Base-by-base conservation (phyloP, 2,797 vertebrate genomes). In the Schizopygopsis malacanthus region DNA sequence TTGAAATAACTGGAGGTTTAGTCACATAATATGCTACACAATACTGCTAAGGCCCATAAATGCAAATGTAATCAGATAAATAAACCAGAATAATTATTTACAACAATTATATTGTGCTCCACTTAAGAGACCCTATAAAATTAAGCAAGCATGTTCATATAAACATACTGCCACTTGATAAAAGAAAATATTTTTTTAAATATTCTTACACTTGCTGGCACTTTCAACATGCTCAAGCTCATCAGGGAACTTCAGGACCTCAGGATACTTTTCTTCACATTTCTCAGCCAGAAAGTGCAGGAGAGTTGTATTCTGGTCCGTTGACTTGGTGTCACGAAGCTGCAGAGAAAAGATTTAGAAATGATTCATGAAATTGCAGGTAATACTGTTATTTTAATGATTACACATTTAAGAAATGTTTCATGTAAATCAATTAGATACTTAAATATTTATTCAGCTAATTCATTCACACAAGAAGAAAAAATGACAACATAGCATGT, bases 311-410 rank as follows among this genome's bases (percentile, higher is more conserved):
- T 96, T 97, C 87, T 98, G 98, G 92, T 97, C 92, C 76, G 95
- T 88, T 65, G 98, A 99, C 91, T 99, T 99, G 45, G 98, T 99
- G 93, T 99, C 98, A 93, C 97, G 94, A 47, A 99, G 97, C 98
- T 99, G 90, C 9, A n/a, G 87, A 91, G 88, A 20, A 28, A 41
- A 52, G 6, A 78, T 28, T 33, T 1, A 76, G 20, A 84, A 59
- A 54, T 3, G 4, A 85, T 22, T 82, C 11, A 78, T 39, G 10
- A 67, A 50, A 63, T 16, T 13, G 39, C 18, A 65, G 45, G 4
- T 61, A 15, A 81, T 15, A 47, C 15, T 70, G 16, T 3, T 6
- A n/a, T 54, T n/a, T 69, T 33, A 54, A 54, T 47, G 6, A 39
- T 41, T 1, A 15, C 33, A 39, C 12, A 41, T 61, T 25, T 78